Percentiles rank a stretch among this genome's conserved stretches.
phyloP scores from a whole-genome alignment of 1,140 invertebrate genomes.

The Helicoverpa armigera region DNA sequence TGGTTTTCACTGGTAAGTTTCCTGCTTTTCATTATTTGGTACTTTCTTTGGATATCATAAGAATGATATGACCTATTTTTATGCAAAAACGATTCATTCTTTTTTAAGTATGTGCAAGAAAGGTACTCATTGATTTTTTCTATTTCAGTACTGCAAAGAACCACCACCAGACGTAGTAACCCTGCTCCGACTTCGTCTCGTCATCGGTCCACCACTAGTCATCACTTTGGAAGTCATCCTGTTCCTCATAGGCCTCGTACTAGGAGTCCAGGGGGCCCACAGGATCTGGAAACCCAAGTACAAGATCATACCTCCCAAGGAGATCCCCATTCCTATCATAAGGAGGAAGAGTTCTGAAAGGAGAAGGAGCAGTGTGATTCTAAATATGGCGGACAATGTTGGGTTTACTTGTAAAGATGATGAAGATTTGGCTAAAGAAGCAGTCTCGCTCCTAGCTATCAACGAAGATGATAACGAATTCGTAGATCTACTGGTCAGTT shows the following conservation, averaged over 20 bases:
- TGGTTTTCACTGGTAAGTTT: conserved; percentile 75
- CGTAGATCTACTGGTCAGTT: conserved; percentile 61
- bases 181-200: conserved; percentile 68
- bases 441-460: conserved; percentile 70
- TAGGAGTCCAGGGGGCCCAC: conserved; percentile 64
- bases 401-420: conserved; percentile 58
- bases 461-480: conserved; percentile 66
- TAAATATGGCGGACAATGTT: conserved; percentile 67
- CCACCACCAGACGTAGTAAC: conserved; percentile 67
- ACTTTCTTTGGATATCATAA: too few species aligned
- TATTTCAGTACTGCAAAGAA: conserved; percentile 70
- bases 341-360: conserved; percentile 59
- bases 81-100: too few species aligned
- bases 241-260: conserved; percentile 65
- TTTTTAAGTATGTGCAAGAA: too few species aligned
- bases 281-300: conserved; percentile 71
- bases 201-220: conserved; percentile 69
- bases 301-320: conserved; percentile 61
- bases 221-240: conserved; percentile 68
- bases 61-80: too few species aligned
- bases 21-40: not conserved
- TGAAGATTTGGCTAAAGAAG: conserved; percentile 71
- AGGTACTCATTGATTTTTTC: conserved; percentile 5
- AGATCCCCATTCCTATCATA: conserved; percentile 48
- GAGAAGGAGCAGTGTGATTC: conserved; percentile 60